Conservation (phyloP, 2,797 vertebrate genomes). For the Sternotherus odoratus region DNA sequence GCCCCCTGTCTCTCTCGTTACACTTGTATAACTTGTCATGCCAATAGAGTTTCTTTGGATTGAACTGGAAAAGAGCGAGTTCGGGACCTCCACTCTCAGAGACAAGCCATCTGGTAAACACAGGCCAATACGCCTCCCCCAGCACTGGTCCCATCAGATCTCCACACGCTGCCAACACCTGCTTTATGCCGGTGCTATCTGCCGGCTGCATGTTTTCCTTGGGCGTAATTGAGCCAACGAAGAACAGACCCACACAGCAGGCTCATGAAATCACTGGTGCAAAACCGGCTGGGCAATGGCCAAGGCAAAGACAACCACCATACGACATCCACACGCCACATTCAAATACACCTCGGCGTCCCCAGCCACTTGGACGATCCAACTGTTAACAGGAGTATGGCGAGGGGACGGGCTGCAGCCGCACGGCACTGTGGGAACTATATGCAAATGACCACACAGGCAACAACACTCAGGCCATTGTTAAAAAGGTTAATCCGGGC, state of each 20-base stretch:
- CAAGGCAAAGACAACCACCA: not conserved
- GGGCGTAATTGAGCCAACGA: not conserved
- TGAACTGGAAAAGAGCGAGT: not conserved
- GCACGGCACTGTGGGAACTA: not conserved
- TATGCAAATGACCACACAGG: not conserved
- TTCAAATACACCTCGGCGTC: not conserved
- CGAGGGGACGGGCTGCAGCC: not conserved
- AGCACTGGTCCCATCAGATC: not conserved
- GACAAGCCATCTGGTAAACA: not conserved
- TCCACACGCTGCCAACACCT: not conserved
- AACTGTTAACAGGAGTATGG: not conserved
- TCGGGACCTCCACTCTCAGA: not conserved
- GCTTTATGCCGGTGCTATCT: not conserved
- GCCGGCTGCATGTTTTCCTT: not conserved
- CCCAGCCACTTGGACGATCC: not conserved
- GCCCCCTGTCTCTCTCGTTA: not conserved
- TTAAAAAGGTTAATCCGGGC: fast-evolving
- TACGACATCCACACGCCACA: not conserved
- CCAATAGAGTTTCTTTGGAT: not conserved
- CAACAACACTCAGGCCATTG: not conserved
- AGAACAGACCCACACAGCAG: not conserved
- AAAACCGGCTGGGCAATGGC: not conserved
- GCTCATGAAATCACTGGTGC: not conserved
- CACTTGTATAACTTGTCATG: not conserved
- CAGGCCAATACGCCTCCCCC: not conserved